Base-by-base conservation (phyloP, 2,888 invertebrate species). In the Hydriomena furcata region DNA sequence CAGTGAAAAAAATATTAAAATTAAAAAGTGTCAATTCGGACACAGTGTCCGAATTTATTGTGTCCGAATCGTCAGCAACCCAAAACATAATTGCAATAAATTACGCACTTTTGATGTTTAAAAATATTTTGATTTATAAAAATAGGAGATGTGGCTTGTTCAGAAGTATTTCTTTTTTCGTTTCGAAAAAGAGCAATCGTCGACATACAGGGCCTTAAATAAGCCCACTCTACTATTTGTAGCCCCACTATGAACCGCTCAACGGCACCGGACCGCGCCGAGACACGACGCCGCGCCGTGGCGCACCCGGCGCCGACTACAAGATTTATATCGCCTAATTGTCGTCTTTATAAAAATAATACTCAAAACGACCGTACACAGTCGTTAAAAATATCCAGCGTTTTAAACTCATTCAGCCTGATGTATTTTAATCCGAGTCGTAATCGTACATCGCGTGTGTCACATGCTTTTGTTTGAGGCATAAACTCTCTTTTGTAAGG, bases 261-360 rank as follows among this genome's bases (percentile, higher is more conserved):
- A 25, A 7, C 24, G 32, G 8, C 13, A 24, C 21, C 10, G 43
- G 46, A 34, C 34, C 36, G 42, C 40, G 53, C 32, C 17, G 17
- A 17, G 17, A 17, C 2, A 17, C 17, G 17, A 2, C 17, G 17
- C 4, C 35, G 27, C 51, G 47, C 27, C 52, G 28, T 17, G 2
- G 32, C 25, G 43, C 53, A 49, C 34, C 40, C 36, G 37, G 47
- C 72, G 72, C 71, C 72, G 55, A 47, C 63, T 43, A 10, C 17
- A 38, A 67, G 66, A 75, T 73, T 71, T 71, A 75, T 66, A 65
- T 58, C 56, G 62, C 60, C 60, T 58, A 61, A 62, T 60, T 48
- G 57, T 57, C 52, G 51, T 50, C 52, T 58, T 58, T 52, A 54
- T 54, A 60, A 59, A 61, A 61, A 57, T 59, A 57, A 59, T 53